Conservation (phyloP, 2,888 invertebrate species). For the Pristionchus fissidentatus region DNA sequence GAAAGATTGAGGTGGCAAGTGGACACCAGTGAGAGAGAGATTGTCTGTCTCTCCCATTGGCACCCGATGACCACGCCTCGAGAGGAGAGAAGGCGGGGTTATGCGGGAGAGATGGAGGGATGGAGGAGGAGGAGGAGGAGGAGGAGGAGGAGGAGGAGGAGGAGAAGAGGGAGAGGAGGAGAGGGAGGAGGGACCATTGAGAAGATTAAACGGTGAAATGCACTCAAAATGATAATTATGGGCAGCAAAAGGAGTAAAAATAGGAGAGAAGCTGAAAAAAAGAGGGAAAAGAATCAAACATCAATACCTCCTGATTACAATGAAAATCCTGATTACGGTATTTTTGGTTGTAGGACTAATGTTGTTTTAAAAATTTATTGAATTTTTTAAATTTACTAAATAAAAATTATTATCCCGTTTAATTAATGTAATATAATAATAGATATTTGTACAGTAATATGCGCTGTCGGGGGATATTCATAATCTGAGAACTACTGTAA, state of each 20-base stretch:
- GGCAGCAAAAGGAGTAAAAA: not conserved
- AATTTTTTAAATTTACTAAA: not conserved
- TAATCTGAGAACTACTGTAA: no score
- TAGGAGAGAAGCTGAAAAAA: not conserved
- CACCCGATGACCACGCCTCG: slow-evolving; percentile 20
- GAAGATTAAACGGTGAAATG: slow-evolving; percentile 23
- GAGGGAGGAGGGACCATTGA: not conserved
- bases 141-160: not conserved
- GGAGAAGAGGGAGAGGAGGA: not conserved
- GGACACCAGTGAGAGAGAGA: slow-evolving; percentile 12
- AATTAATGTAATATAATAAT: no score
- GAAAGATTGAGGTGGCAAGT: not conserved
- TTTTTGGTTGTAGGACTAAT: not conserved
- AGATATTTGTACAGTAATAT: no score
- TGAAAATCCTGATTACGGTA: no score
- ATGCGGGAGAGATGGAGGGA: slow-evolving; percentile 13
- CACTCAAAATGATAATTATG: not conserved
- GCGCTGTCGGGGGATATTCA: no score
- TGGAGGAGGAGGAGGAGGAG: not conserved
- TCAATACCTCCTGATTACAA: not conserved
- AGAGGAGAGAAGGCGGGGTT: slow-evolving; percentile 5
- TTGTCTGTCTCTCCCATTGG: not conserved
- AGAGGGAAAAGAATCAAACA: not conserved
- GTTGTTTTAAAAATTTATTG: not conserved
- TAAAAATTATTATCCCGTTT: not conserved